Evolutionary conservation across 2,797 vertebrate genomes (phyloP), one percentile per base, ranked within the genome.

Genomic region (Thalassophryne amazonica): DNA sequence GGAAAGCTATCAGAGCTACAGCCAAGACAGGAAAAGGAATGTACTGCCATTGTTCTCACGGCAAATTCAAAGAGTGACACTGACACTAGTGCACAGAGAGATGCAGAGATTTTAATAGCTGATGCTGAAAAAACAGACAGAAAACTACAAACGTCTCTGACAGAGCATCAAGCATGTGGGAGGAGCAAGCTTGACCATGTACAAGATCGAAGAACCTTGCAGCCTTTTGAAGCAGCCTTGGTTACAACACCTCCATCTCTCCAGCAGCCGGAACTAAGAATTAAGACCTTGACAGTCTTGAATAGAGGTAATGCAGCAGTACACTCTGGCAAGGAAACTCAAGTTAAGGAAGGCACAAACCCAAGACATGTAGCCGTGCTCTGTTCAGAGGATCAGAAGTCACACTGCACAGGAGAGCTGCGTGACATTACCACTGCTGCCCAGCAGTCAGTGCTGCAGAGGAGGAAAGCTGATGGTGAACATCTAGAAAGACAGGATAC

Each of bases 211-310:
- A 32, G 11, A 40, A 18, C 45, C n/a, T n/a, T n/a, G n/a, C n/a
- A n/a, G n/a, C n/a, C n/a, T n/a, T n/a, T n/a, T n/a, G n/a, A n/a
- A 11, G 25, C 50, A 15, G 39, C 61, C 4, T 7, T 75, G 10
- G 12, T 32, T 31, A 37, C 61, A 34, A 75, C 87, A 10, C 43
- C 78, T 1, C 66, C 77, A 0, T 43, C 51, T 35, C 52, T 83
- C 12, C 75, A 54, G 32, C 56, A 65, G 25, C 55, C 88, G 24
- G 78, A 79, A 70, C 52, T 66, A 45, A 80, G 51, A 69, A 30
- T 74, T 15, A 15, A 65, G 13, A 19, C 10, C 8, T 12, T 37
- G 14, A 33, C 25, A 0, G 5, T 29, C n/a, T 48, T 33, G 0
- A 41, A 57, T 11, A 5, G 29, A 30, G 39, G 9, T 19, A 28